phyloP scores from a whole-genome alignment of 2,113 vertebrate species.

The Steatornis caripensis region DNA sequence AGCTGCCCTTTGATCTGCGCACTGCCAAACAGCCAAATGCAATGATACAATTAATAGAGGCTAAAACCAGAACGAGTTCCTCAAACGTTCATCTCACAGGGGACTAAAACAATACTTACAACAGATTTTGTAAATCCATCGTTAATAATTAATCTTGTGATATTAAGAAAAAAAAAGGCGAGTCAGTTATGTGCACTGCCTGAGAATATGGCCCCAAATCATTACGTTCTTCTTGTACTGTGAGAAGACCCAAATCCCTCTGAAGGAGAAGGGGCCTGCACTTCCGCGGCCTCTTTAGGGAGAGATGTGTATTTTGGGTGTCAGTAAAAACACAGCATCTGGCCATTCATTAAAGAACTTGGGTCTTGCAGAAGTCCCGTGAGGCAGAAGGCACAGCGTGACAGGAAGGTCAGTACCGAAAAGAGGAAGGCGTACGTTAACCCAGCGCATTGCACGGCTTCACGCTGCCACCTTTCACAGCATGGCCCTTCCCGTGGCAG shows the following conservation, averaged over 20 bases:
- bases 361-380: not conserved
- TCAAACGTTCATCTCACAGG: fast-evolving
- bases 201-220: not conserved
- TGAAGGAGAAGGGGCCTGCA: not conserved
- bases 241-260: not conserved
- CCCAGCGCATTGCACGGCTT: fast-evolving
- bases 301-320: not conserved
- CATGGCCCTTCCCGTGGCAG: not conserved
- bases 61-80: not conserved
- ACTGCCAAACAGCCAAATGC: not conserved
- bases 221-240: not conserved
- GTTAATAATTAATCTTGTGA: not conserved
- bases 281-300: fast-evolving
- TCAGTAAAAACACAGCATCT: not conserved
- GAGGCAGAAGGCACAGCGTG: too few species aligned
- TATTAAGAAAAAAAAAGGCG: not conserved
- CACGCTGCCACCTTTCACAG: not conserved
- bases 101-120: not conserved
- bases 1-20: not conserved
- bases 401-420: not conserved
- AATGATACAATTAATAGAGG: not conserved
- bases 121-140: not conserved
- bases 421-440: not conserved
- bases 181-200: not conserved
- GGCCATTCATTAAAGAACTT: not conserved